A percentile compares a stretch with the other conserved stretches of the same genome.
Evolutionary conservation across 2,797 vertebrate genomes (phyloP).

Genomic region (Chiloscyllium punctatum): DNA sequence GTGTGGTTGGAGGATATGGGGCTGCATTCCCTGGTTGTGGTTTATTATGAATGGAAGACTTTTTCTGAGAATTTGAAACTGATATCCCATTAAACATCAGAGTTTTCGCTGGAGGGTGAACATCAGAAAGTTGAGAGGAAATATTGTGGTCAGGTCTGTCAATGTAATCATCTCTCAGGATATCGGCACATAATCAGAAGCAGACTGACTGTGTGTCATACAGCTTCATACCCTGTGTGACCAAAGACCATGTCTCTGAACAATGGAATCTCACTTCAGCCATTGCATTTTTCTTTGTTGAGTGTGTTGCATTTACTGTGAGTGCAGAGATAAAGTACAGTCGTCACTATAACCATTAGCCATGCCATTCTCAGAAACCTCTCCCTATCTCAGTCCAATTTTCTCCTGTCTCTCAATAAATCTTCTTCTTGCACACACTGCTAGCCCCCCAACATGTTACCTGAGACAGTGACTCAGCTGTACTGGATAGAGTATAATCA

Average conservation of each 20-base stretch:
- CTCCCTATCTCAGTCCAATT: no score
- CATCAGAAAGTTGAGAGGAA: background rate
- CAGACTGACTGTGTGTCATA: background rate
- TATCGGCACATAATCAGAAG: background rate
- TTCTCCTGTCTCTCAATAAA: no score
- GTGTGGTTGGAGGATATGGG: background rate
- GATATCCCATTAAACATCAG: background rate
- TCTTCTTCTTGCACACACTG: no score
- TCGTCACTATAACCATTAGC: background rate
- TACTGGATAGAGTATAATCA: background rate
- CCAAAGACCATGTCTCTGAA: background rate
- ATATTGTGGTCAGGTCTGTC: background rate
- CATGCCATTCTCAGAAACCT: background rate
- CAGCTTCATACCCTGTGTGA: background rate
- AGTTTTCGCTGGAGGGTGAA: background rate
- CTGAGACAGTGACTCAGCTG: background rate
- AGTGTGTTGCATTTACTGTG: background rate
- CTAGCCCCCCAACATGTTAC: no score
- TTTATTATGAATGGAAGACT: background rate
- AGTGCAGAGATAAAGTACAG: background rate
- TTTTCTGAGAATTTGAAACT: background rate
- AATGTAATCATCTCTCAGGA: background rate
- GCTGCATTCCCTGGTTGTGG: background rate
- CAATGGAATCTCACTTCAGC: background rate
- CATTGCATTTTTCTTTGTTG: background rate